phyloP scores from a whole-genome alignment of 2,113 vertebrate species.

The Fulmarus glacialis region DNA sequence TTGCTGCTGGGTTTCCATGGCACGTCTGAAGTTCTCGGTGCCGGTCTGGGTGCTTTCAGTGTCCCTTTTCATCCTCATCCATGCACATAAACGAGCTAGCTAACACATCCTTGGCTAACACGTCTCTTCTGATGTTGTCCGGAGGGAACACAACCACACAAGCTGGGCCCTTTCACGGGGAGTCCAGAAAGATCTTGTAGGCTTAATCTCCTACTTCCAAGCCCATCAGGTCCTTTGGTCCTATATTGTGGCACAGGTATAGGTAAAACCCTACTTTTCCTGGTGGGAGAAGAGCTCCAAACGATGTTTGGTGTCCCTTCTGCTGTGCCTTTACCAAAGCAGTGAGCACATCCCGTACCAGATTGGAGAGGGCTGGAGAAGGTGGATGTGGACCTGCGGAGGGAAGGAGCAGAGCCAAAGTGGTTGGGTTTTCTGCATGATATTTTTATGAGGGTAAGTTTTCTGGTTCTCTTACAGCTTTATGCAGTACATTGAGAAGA shows the following conservation, averaged over 20 bases:
- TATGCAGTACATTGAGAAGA: background rate
- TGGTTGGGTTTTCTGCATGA: fast-evolving
- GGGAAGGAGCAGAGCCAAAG: background rate
- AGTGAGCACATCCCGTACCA: fast-evolving
- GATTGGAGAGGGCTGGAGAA: background rate
- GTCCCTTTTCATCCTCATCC: background rate
- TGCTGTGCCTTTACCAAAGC: background rate
- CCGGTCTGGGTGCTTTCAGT: background rate
- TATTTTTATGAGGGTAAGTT: background rate
- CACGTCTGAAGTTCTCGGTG: fast-evolving
- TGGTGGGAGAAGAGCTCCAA: background rate
- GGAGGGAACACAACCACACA: background rate
- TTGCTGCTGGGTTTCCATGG: background rate
- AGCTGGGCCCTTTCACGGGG: background rate
- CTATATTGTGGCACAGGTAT: background rate
- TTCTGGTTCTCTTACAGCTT: background rate
- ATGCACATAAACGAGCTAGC: fast-evolving
- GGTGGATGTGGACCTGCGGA: background rate
- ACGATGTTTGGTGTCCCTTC: background rate
- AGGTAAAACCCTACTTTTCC: background rate
- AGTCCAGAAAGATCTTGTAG: background rate
- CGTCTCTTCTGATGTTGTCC: fast-evolving
- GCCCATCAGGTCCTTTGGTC: background rate
- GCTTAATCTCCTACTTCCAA: background rate
- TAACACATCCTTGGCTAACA: background rate